Base-by-base conservation (phyloP, 2,888 invertebrate genomes). In the Marasmarcha lunaedactyla region DNA sequence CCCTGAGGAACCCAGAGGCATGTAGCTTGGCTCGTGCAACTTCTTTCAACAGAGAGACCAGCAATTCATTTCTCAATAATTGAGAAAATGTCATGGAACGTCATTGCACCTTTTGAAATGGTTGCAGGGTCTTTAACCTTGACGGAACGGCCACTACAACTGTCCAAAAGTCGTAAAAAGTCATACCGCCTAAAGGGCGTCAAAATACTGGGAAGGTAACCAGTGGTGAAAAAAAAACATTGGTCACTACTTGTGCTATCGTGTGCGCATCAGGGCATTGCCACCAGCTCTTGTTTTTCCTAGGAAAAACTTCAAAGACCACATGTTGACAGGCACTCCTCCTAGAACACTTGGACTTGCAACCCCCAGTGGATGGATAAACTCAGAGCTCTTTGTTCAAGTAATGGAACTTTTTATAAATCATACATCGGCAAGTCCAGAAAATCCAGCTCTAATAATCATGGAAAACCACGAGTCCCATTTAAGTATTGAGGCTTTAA, bases 141-240 rank as follows among this genome's bases (percentile, higher is more conserved):
- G 43, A 46, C 15, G 46, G 42, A 30, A 43, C 43, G 6, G 14
- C 42, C 2, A 46, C 46, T 1, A 46, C 42, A 2, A 46, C 46
- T 1, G 43, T 46, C 5, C 46, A 46, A 15, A 36, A 39, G 10
- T 35, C 43, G 1, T 37, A 38, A 34, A 40, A 41, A 37, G 43
- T 43, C 7, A 1, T 46, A 10, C 42, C 15, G 2, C 42, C 43
- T n/a, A 43, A 36, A 36, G 42, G 47, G 27, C 13, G 36, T 7
- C 40, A 37, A 42, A 46, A 15, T 15, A 43, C 46, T 39, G 45
- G 43, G 37, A 57, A 51, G 46, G 55, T 48, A 1, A 59, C 62
- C 14, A 63, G 60, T 42, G 63, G 50, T 3, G 66, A 67, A 51
- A 51, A 55, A 43, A 61, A 62, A 1, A 43, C 41, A 11, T 41